Percentiles rank a stretch among this genome's conserved stretches.
Conservation (phyloP, 2,113 vertebrate species). For the Petroica traversi region DNA sequence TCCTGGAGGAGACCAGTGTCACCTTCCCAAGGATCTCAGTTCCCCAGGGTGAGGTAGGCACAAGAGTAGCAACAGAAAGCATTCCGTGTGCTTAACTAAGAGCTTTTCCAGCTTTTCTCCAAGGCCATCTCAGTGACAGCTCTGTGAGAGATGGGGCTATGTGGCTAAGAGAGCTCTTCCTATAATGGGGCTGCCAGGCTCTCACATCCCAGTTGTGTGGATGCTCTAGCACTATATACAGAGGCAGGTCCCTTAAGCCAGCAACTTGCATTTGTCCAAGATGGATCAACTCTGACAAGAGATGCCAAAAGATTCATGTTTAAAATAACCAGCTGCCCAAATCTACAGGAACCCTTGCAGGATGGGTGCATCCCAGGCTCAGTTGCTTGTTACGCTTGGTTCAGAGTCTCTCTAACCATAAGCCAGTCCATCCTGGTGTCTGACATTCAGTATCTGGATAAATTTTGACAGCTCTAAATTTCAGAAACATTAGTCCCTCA, state of each 20-base stretch:
- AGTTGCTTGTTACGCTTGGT: not conserved
- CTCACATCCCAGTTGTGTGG: fast-evolving
- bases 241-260: not conserved
- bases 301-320: fast-evolving
- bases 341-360: fast-evolving
- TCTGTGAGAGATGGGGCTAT: not conserved
- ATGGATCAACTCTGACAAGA: not conserved
- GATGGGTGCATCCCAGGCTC: not conserved
- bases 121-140: not conserved
- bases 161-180: not conserved
- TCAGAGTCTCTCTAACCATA: not conserved
- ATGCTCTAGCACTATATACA: not conserved
- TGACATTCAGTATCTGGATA: not conserved
- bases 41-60: not conserved
- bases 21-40: not conserved
- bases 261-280: not conserved
- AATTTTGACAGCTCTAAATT: not conserved
- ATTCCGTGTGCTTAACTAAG: not conserved
- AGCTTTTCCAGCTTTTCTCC: not conserved
- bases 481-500: not conserved
- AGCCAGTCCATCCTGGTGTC: not conserved
- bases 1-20: not conserved
- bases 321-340: not conserved
- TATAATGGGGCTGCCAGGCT: not conserved
- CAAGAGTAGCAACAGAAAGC: not conserved